phyloP scores from a whole-genome alignment of 2,888 invertebrate genomes.

The Lypha dubia region DNA sequence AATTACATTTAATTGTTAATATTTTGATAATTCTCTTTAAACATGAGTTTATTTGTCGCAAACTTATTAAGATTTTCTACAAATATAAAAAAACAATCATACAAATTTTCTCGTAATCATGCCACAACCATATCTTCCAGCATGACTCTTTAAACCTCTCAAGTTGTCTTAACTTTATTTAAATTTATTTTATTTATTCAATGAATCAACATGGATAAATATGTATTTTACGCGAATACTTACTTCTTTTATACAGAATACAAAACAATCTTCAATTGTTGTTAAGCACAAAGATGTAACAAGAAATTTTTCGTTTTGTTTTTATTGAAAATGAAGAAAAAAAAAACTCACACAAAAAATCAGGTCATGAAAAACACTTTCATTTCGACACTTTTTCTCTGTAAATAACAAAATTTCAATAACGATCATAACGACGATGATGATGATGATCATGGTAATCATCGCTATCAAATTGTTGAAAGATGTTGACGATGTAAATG shows the following conservation, averaged over 20 bases:
- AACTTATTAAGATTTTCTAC: too few relatives aligned
- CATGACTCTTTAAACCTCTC: neutral
- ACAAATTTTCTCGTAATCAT: too few relatives aligned
- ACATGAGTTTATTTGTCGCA: too few relatives aligned
- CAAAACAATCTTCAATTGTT: constrained; percentile 24
- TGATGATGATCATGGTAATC: constrained; percentile 2
- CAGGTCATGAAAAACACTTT: constrained; percentile 71
- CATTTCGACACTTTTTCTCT: constrained; percentile 49
- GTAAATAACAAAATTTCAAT: constrained; percentile 44
- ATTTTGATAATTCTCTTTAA: too few relatives aligned
- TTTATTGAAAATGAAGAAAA: constrained; percentile 14
- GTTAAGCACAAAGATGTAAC: constrained; percentile 11
- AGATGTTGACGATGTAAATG: constrained; percentile 15
- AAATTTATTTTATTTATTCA: constrained; percentile 15
- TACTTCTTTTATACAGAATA: too few relatives aligned
- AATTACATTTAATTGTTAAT: too few relatives aligned
- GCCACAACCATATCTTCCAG: too few relatives aligned
- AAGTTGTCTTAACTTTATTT: neutral
- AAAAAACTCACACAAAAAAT: constrained; percentile 49
- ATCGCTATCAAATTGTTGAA: constrained; percentile 14
- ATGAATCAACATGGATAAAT: constrained; percentile 7
- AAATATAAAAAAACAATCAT: too few relatives aligned
- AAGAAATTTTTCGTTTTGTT: constrained; percentile 21
- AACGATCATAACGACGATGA: constrained; percentile 21
- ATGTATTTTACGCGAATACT: neutral